These are phyloP conservation scores for Lutjanus argentimaculatus DNA, from an alignment of 2,797 vertebrate genomes.

Conservation along the genomic window DNA sequence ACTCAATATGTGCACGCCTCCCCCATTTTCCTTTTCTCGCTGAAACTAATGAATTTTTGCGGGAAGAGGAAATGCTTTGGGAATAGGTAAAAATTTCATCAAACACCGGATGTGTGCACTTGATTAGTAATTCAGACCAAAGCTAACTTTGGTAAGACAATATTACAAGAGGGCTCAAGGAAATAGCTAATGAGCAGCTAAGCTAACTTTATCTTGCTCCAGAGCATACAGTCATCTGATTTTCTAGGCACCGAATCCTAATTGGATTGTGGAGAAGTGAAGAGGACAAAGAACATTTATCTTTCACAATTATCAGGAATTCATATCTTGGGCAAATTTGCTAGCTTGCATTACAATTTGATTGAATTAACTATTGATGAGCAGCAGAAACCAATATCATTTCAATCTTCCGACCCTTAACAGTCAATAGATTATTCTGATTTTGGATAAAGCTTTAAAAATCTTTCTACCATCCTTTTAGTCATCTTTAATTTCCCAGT, in stretches of 20 bases:
- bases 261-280: constrained; percentile 80
- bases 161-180: constrained; percentile 82
- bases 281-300: constrained; percentile 76
- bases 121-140: constrained; percentile 81
- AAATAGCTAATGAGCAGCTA: constrained; percentile 80
- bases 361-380: constrained; percentile 80
- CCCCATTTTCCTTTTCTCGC: constrained; percentile 47
- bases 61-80: constrained; percentile 77
- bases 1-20: constrained; percentile 58
- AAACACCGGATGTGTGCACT: constrained; percentile 81
- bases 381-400: constrained; percentile 56
- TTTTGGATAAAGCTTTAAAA: constrained; percentile 46
- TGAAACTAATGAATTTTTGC: constrained; percentile 78
- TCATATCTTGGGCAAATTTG: constrained; percentile 79
- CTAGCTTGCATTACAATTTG: constrained; percentile 68
- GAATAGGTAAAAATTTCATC: constrained; percentile 81
- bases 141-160: constrained; percentile 81
- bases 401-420: constrained; percentile 42
- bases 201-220: constrained; percentile 75
- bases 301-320: constrained; percentile 73
- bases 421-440: constrained; percentile 35
- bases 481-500: constrained; percentile 12
- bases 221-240: constrained; percentile 75
- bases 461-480: constrained; percentile 18
- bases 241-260: constrained; percentile 68